These are phyloP conservation scores for Nasonia giraulti DNA, from an alignment of 1,140 invertebrate genomes.

Conservation along the genomic window DNA sequence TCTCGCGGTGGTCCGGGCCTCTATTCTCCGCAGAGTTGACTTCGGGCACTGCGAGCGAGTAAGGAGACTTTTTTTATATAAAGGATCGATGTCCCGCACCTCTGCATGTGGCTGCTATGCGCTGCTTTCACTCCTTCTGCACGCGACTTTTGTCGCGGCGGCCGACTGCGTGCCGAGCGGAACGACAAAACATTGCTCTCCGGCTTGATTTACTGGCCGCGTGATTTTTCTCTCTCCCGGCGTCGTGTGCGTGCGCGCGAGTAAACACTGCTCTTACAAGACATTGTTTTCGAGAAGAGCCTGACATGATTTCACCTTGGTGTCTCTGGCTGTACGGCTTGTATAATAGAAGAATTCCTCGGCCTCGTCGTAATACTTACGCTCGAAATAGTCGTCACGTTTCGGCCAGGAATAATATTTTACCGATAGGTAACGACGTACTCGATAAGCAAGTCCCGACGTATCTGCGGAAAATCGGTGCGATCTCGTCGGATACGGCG, in stretches of 20 bases:
- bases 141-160: background rate
- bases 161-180: background rate
- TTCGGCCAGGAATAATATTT: background rate
- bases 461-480: background rate
- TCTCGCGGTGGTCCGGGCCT: slow-evolving; percentile 8
- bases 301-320: background rate
- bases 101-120: background rate
- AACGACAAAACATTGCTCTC: background rate
- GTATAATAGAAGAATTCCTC: background rate
- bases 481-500: background rate
- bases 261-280: background rate
- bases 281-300: background rate
- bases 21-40: background rate
- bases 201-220: background rate
- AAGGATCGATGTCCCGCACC: background rate
- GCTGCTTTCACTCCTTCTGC: slow-evolving; percentile 12
- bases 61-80: background rate
- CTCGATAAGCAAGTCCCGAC: background rate
- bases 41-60: background rate
- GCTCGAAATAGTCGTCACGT: background rate
- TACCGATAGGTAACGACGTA: background rate
- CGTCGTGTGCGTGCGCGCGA: background rate
- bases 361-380: background rate
- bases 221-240: background rate
- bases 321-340: background rate